Evolutionary conservation across 2,113 vertebrate species (phyloP).

Genomic region (Calonectris borealis): DNA sequence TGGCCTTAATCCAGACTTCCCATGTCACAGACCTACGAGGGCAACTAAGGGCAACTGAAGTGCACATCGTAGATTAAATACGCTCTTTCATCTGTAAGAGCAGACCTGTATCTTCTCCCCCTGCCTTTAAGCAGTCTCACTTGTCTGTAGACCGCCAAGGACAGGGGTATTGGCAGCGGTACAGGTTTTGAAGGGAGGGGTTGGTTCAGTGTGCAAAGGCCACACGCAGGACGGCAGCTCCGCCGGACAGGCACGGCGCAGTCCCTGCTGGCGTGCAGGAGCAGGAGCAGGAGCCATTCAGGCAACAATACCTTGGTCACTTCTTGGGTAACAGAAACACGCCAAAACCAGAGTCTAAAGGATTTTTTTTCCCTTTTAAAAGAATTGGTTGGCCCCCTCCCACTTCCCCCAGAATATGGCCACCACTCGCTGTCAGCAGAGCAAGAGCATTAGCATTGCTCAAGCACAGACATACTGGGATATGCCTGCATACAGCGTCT

Average conservation of each 20-base stretch:
- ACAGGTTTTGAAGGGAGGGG: neutral
- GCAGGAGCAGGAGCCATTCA: neutral
- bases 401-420: neutral
- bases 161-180: neutral
- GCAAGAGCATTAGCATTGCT: neutral
- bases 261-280: neutral
- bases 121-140: neutral
- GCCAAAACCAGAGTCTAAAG: neutral
- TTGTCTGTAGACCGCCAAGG: neutral
- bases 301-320: neutral
- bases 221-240: neutral
- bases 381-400: neutral
- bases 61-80: neutral
- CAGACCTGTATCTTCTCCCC: neutral
- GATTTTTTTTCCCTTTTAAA: neutral
- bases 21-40: neutral
- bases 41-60: neutral
- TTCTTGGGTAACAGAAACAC: neutral
- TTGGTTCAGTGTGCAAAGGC: too few relatives aligned
- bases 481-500: neutral
- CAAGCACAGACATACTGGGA: neutral
- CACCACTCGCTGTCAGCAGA: neutral
- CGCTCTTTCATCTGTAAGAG: accelerated
- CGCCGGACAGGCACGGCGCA: accelerated
- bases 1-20: neutral